A percentile compares a stretch with the other conserved stretches of the same genome.
phyloP scores from a whole-genome alignment of 2,797 vertebrate species.

The Parambassis ranga region DNA sequence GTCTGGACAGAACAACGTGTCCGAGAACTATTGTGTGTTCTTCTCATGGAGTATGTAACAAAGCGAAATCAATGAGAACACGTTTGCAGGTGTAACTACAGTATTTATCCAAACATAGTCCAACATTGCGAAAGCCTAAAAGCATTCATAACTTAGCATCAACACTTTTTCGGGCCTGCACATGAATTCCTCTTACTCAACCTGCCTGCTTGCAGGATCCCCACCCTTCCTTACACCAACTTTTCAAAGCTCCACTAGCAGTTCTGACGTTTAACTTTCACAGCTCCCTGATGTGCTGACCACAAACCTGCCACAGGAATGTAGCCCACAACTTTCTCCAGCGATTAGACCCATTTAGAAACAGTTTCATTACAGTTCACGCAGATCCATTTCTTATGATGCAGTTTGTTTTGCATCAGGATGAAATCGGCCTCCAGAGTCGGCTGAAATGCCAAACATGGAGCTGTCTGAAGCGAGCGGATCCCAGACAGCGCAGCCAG shows the following conservation, averaged over 20 bases:
- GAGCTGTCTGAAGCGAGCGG: conserved; percentile 12
- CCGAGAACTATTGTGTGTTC: no score
- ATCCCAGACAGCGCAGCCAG: conserved; percentile 56
- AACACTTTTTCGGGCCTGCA: background rate
- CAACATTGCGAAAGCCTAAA: no score
- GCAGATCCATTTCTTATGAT: background rate
- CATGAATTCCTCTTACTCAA: background rate
- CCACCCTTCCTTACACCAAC: background rate
- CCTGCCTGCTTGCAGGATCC: background rate
- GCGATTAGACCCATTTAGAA: no score
- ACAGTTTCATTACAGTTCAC: background rate
- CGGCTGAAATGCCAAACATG: background rate
- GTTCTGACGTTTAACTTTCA: conserved; percentile 13
- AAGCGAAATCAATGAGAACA: no score
- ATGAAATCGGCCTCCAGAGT: background rate
- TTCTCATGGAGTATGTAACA: no score
- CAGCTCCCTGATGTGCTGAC: conserved; percentile 17
- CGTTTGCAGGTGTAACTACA: no score
- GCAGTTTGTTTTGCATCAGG: background rate
- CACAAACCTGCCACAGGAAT: conserved; percentile 33
- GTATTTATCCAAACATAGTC: no score
- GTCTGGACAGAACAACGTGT: no score
- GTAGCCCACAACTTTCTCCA: conserved; percentile 16
- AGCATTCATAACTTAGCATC: no score
- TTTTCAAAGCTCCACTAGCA: background rate